Percentiles rank a stretch among this genome's conserved stretches.
These are phyloP conservation scores for Mystacides longicornis DNA, from an alignment of 2,888 invertebrate genomes.

Conservation along the genomic window DNA sequence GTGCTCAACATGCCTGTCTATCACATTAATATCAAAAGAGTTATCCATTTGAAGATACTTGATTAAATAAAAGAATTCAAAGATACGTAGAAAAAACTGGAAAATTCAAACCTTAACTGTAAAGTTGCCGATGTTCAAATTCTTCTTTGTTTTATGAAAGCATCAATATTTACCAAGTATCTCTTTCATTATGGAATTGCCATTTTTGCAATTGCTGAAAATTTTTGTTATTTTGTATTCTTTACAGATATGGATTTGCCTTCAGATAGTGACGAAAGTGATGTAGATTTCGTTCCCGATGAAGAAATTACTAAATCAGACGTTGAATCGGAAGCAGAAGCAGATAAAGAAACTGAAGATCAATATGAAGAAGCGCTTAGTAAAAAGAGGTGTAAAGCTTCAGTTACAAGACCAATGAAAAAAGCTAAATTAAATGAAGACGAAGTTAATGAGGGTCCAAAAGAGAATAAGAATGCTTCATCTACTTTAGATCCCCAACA, in stretches of 20 bases:
- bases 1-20: too few relatives aligned
- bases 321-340: constrained; percentile 55
- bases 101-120: too few relatives aligned
- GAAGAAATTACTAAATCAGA: constrained; percentile 58
- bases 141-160: too few relatives aligned
- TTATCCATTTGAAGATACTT: too few relatives aligned
- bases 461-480: constrained; percentile 31
- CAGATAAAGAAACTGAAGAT: constrained; percentile 52
- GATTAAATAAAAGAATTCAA: too few relatives aligned
- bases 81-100: too few relatives aligned
- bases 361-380: constrained; percentile 44
- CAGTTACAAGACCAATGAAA: constrained; percentile 8
- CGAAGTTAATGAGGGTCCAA: constrained; percentile 27
- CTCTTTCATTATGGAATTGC: too few relatives aligned
- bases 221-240: too few relatives aligned
- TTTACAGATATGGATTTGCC: constrained; percentile 36
- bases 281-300: constrained; percentile 70
- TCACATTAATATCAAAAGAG: too few relatives aligned
- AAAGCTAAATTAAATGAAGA: constrained; percentile 17
- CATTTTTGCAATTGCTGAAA: too few relatives aligned
- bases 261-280: constrained; percentile 67
- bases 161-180: too few relatives aligned
- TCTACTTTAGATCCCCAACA: constrained; percentile 47
- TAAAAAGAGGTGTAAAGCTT: constrained; percentile 11
- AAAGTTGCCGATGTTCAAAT: too few relatives aligned